Conservation (phyloP, 1,140 invertebrate species). For the Scylla paramamosain region DNA sequence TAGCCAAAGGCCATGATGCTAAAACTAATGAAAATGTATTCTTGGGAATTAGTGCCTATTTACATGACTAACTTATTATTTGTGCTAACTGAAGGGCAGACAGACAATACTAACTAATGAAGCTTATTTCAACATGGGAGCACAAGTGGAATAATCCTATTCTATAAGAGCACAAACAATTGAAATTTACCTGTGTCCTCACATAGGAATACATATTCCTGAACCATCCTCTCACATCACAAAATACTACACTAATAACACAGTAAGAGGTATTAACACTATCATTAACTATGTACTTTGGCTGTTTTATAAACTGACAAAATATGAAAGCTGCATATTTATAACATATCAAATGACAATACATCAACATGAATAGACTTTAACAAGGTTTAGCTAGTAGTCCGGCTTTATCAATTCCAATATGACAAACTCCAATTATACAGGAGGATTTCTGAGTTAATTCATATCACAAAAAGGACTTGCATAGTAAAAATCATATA, state of each 20-base stretch:
- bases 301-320: neutral
- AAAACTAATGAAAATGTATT: neutral
- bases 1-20: constrained; percentile 10
- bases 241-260: neutral
- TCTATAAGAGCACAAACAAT: neutral
- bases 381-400: too few relatives aligned
- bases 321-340: neutral
- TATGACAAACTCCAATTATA: too few relatives aligned
- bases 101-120: neutral
- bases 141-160: neutral
- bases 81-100: constrained; percentile 3
- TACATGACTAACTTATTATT: neutral
- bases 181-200: neutral
- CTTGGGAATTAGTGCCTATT: neutral
- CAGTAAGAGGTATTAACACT: neutral
- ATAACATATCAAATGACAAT: too few relatives aligned
- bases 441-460: too few relatives aligned
- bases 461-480: too few relatives aligned
- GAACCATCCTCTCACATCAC: neutral
- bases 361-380: too few relatives aligned
- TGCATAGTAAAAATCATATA: too few relatives aligned
- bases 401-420: too few relatives aligned
- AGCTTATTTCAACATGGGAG: constrained; percentile 13
- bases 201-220: neutral
- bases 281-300: too few relatives aligned